A percentile compares a stretch with the other conserved stretches of the same genome.
Conservation (phyloP, 2,888 invertebrate species). For the Octonoba sinensis region DNA sequence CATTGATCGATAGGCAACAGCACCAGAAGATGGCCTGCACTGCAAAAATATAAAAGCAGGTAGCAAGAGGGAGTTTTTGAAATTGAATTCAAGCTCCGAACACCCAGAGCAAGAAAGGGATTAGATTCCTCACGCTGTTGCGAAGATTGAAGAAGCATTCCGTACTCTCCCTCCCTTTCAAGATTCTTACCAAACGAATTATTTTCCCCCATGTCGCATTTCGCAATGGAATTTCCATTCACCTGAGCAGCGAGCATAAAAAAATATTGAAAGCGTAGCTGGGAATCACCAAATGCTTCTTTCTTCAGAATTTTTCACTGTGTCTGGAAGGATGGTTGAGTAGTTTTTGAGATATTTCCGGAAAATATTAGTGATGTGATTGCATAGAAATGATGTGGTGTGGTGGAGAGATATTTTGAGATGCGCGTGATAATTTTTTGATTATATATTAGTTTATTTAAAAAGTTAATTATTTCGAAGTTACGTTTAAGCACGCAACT, state of each 20-base stretch:
- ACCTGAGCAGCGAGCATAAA: slow-evolving; percentile 1
- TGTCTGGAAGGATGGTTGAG: neutral
- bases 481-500: too few species aligned
- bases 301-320: neutral
- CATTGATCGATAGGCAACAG: slow-evolving; percentile 35
- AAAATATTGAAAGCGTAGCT: too few species aligned
- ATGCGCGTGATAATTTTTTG: too few species aligned
- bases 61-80: slow-evolving; percentile 16
- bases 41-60: neutral
- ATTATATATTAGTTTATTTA: too few species aligned
- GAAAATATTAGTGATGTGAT: too few species aligned
- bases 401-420: too few species aligned
- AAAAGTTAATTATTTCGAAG: too few species aligned
- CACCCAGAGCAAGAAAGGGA: slow-evolving; percentile 15
- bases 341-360: neutral
- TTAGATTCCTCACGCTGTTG: slow-evolving; percentile 26
- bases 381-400: too few species aligned
- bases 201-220: slow-evolving; percentile 42
- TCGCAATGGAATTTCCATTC: slow-evolving; percentile 21
- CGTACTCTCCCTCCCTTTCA: too few species aligned
- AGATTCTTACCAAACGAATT: slow-evolving; percentile 25
- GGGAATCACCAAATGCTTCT: too few species aligned
- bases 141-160: slow-evolving; percentile 6
- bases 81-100: slow-evolving; percentile 35
- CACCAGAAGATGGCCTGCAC: slow-evolving; percentile 19